Evolutionary conservation across 2,888 invertebrate species (phyloP), one percentile per base, ranked within the genome.

Genomic region (Torymus aiolomorphi): DNA sequence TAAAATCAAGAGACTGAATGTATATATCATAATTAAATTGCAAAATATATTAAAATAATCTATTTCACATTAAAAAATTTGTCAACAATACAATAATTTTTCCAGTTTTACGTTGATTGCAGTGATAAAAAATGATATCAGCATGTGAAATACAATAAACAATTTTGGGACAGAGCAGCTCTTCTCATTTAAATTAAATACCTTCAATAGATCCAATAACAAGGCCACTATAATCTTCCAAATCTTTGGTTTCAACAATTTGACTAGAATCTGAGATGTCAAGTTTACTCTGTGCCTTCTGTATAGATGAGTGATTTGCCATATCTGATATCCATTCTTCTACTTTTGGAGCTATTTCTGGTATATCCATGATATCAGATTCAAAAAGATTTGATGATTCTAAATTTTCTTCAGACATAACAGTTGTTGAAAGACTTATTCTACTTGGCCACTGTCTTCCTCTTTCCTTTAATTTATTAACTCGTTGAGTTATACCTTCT

Each of bases 401-500:
- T 18, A 83, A 83, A 82, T 83, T 83, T 71, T 85, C 86, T 16
- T 83, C 86, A 4, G 85, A 85, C 74, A 84, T 75, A 4, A 85
- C 86, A 14, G 85, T 84, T 4, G 85, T 86, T 14, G 87, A 86
- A 8, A 85, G 84, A 82, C 88, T 88, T 74, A 84, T 81, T 79
- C 83, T 85, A 52, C 86, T 85, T 65, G 86, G 80, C 16, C 86
- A 86, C 10, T 83, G 82, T 66, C 67, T 81, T 62, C 63, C 78
- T 31, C 75, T 74, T 11, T 75, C 77, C 71, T 82, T 84, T 42
- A 81, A 81, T 80, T 85, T 85, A 80, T 84, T 83, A 3, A 90
- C 88, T 74, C 87, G 87, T 56, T 86, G 85, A 18, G 82, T 84
- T 83, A 92, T 90, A 54, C 92, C 92, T 62, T 89, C 87, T n/a